Base-by-base conservation (phyloP, 2,888 invertebrate species). In the Litoditis marina region DNA sequence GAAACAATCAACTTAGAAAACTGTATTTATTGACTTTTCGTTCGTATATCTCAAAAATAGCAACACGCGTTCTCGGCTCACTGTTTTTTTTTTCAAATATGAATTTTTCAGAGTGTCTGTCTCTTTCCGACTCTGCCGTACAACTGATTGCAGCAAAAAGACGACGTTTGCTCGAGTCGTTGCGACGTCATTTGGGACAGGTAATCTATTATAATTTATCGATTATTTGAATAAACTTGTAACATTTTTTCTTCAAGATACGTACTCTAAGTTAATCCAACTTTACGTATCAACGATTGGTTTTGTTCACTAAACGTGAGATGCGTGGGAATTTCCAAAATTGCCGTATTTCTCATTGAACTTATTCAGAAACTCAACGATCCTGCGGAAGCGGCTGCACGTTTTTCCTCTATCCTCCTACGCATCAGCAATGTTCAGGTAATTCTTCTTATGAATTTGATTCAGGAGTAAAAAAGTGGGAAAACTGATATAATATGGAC, bases 41-140 rank as follows among this genome's bases (percentile, higher is more conserved):
- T n/a, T n/a, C n/a, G n/a, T n/a, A n/a, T n/a, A n/a, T n/a, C n/a
- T n/a, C n/a, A n/a, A n/a, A n/a, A n/a, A n/a, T n/a, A n/a, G n/a
- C n/a, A n/a, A n/a, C n/a, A n/a, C n/a, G n/a, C n/a, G n/a, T n/a
- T n/a, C n/a, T n/a, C n/a, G n/a, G n/a, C n/a, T n/a, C n/a, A n/a
- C n/a, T n/a, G n/a, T n/a, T n/a, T n/a, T n/a, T n/a, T n/a, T n/a
- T n/a, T n/a, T n/a, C n/a, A n/a, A n/a, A n/a, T n/a, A n/a, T n/a
- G 19, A 19, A 47, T 22, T 11, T 62, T 78, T 28, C 69, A 80
- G 81, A 81, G 49, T 81, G 81, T 61, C 68, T 81, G 6, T 77
- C 80, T 13, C 63, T 81, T n/a, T 74, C 77, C 19, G 66, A 68
- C 8, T 47, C 65, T 25, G 79, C 73, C 5, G 57, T 69, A 4